A percentile compares a stretch with the other conserved stretches of the same genome.
Evolutionary conservation across 2,113 vertebrate species (phyloP).

Genomic region (Boulengeromyrus knoepffleri): DNA sequence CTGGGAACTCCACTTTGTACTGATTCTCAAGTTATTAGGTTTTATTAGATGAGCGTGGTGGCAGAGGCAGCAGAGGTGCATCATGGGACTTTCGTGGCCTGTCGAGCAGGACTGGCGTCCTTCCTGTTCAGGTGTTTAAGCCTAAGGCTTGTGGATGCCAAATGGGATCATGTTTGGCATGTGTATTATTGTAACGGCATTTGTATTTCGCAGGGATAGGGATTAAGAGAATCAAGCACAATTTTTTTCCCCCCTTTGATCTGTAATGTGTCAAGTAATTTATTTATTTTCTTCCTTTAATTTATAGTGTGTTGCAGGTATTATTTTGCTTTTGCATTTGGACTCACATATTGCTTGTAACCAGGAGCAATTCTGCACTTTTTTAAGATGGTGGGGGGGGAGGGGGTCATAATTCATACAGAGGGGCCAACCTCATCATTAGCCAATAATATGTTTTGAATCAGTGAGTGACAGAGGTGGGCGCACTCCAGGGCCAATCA

Average conservation of each 20-base stretch:
- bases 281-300: not conserved
- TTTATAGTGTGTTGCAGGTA: not conserved
- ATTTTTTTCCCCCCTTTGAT: not conserved
- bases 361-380: not conserved
- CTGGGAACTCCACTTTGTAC: not conserved
- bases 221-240: not conserved
- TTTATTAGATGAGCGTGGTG: not conserved
- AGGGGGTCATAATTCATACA: not conserved
- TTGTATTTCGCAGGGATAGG: not conserved
- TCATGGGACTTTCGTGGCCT: not conserved
- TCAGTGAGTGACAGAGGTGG: not conserved
- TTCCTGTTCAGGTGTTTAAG: not conserved
- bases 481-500: not conserved
- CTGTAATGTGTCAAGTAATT: not conserved
- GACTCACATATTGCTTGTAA: not conserved
- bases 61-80: not conserved
- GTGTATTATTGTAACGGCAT: not conserved
- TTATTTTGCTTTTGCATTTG: not conserved
- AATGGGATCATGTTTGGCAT: not conserved
- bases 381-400: not conserved
- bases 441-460: not conserved
- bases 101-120: not conserved
- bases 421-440: not conserved
- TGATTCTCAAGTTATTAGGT: not conserved
- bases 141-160: not conserved